Base-by-base conservation (phyloP, 1,140 invertebrate species). In the Triops longicaudatus region DNA sequence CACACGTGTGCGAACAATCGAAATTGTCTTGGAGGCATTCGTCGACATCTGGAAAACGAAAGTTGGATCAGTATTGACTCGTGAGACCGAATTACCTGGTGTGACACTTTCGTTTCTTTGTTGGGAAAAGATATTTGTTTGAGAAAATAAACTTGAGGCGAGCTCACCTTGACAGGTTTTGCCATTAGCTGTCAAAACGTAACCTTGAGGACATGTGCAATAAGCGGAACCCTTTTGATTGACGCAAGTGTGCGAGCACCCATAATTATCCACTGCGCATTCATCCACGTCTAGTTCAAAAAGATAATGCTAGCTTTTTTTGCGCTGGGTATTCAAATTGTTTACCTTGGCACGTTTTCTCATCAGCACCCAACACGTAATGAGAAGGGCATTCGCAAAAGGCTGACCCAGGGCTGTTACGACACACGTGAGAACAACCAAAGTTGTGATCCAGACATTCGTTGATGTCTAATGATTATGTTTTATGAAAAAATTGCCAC, bases 11-110 rank as follows among this genome's bases (percentile, higher is more conserved):
- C 63, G 85, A 86, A 81, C 91, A 93, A 0, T 88, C 84, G n/a
- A 86, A 86, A 42, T 88, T 87, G 75, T 89, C 86, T 73, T 89
- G 88, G 22, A 85, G 83, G 82, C 93, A 95, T 83, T 95, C 92
- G 79, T 94, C 86, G 27, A 93, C 88, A 85, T 95, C 93, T 90
- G 79, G 22, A 83, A 83, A 10, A 22, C 50, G n/a, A 17, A 17
- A 63, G 50, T 63, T 63, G 50, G 50, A 7, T 12, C 50, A 63
- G 10, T 63, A 22, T 37, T 37, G 31, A 37, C 31, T 37, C 31
- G 31, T 2, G 31, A 37, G 31, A 37, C 31, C 7, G 31, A 37
- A 37, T 37, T 37, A 37, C 31, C 31, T 7, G 7, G 2, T 37
- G 31, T 37, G 31, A 37, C 31, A 37, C 31, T 37, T 37, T n/a